Evolutionary conservation across 53 echinoderm and acorn worm species (phyloP).

Genomic region (Echinarachnius parma): DNA sequence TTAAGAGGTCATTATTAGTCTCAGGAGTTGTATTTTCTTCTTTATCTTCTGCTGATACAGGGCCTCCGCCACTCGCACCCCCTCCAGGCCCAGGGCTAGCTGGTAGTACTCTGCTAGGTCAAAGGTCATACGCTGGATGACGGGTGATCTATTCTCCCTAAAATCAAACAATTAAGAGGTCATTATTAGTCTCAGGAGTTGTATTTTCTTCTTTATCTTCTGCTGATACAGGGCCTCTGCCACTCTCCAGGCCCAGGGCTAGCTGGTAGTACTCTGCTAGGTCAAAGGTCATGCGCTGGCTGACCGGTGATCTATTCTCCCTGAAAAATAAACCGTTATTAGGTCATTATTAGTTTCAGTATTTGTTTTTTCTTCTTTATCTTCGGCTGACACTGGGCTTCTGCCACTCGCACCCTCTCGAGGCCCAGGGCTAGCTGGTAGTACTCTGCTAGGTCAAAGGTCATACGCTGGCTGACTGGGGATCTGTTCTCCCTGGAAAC

Average conservation of each 20-base stretch:
- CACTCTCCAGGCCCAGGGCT: slow-evolving; percentile 75
- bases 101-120: slow-evolving; percentile 98
- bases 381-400: slow-evolving; percentile 82
- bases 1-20: too few relatives aligned
- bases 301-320: slow-evolving; percentile 29
- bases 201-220: too few relatives aligned
- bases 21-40: too few relatives aligned
- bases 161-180: too few relatives aligned
- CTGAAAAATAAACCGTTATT: too few relatives aligned
- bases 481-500: slow-evolving; percentile 40
- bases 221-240: slow-evolving; percentile 89
- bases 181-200: too few relatives aligned
- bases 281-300: slow-evolving; percentile 89
- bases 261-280: slow-evolving; percentile 96
- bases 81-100: slow-evolving; percentile 79
- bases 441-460: slow-evolving; percentile 97
- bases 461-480: slow-evolving; percentile 61
- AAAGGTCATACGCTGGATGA: slow-evolving; percentile 79
- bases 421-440: slow-evolving; percentile 86
- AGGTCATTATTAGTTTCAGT: too few relatives aligned
- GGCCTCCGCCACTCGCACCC: slow-evolving; percentile 77
- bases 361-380: too few relatives aligned
- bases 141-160: slow-evolving; percentile 34
- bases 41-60: slow-evolving; percentile 81
- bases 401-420: slow-evolving; percentile 78